Evolutionary conservation across 2,797 vertebrate genomes (phyloP), one percentile per base, ranked within the genome.

Genomic region (Acanthopagrus latus): DNA sequence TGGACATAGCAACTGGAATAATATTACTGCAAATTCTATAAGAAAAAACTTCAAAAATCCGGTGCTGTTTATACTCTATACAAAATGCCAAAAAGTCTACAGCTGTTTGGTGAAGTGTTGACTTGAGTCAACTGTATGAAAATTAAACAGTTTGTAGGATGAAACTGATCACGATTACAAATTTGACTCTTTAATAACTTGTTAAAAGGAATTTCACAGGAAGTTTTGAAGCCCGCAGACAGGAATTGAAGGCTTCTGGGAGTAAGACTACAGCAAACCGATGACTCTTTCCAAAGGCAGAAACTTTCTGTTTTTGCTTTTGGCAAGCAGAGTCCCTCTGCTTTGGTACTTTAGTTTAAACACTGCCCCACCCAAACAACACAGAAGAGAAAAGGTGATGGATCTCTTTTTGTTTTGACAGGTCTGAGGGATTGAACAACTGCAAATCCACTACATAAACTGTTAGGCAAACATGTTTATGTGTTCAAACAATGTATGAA

Each of bases 401-500:
- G 68, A 74, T 78, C 76, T 62, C 33, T 67, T 57, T 71, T 74
- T 80, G 70, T 75, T 78, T 71, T 82, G 82, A 87, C 78, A 81
- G 62, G 65, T 74, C 66, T 2, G 57, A 71, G 63, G 43, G 51
- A 67, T 47, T 69, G 64, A 48, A 51, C 44, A 71, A 73, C 62
- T 59, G 27, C 52, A 81, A 77, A 73, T 59, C 60, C 47, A 78
- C 75, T 76, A 63, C 25, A 44, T 68, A 81, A 89, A 89, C 73
- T 65, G 25, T 73, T 62, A 69, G 58, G 25, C 51, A 83, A 88
- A 84, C 65, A 73, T 81, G 84, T 90, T 87, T 73, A 80, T 76
- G 64, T 62, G 58, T 85, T 82, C 72, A 88, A 84, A 92, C 87
- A 90, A 86, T 56, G 83, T 63, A 70, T 57, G 73, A 87, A 71